Percentiles rank a stretch among this genome's conserved stretches.
phyloP scores from a whole-genome alignment of 2,888 invertebrate species.

The Copidosoma aretas region DNA sequence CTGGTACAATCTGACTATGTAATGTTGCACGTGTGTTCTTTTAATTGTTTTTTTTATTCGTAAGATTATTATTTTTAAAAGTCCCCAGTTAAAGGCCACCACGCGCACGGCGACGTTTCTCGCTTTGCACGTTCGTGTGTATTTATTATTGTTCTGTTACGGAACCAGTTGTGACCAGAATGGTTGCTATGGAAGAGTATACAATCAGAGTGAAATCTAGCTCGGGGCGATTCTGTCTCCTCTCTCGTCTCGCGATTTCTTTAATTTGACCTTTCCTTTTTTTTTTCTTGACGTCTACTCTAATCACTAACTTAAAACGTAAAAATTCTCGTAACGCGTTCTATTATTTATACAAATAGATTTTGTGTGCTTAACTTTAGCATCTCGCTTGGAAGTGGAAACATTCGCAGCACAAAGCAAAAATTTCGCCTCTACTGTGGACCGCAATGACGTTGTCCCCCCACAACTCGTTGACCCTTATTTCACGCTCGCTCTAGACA shows the following conservation, averaged over 20 bases:
- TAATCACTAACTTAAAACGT: not conserved
- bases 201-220: not conserved
- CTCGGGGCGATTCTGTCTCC: not conserved
- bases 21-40: no score
- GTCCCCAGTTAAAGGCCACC: not conserved
- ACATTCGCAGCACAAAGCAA: not conserved
- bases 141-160: not conserved
- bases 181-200: not conserved
- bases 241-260: not conserved
- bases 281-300: no score
- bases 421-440: not conserved
- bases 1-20: not conserved
- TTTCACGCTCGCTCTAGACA: no score
- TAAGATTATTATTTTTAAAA: not conserved
- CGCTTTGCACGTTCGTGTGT: not conserved
- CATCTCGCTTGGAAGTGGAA: not conserved
- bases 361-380: not conserved
- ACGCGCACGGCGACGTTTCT: not conserved
- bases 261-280: no score
- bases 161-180: conserved; percentile 1
- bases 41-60: no score
- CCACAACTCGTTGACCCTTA: no score
- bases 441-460: not conserved
- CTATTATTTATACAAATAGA: not conserved
- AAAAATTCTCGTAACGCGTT: not conserved